Evolutionary conservation across 2,888 invertebrate species (phyloP).

Genomic region (Drosophila barbarae): DNA sequence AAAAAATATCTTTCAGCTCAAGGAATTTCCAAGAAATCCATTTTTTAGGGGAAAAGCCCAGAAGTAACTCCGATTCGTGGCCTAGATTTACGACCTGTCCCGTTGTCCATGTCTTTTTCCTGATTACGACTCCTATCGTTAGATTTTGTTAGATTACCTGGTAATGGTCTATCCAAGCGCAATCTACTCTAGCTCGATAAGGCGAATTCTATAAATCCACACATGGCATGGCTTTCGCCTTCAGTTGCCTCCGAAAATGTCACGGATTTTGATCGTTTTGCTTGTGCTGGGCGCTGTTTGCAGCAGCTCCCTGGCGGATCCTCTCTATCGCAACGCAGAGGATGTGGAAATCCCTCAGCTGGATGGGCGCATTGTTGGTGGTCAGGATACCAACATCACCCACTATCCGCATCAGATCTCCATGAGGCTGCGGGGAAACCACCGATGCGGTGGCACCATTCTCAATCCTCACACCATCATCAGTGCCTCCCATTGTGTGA

Average conservation of each 20-base stretch:
- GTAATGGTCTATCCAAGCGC: slow-evolving; percentile 27
- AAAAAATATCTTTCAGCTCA: not conserved
- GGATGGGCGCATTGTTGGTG: slow-evolving; percentile 75
- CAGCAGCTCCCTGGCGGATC: slow-evolving; percentile 38
- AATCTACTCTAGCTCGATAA: slow-evolving; percentile 29
- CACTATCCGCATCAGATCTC: slow-evolving; percentile 72
- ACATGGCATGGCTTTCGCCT: not conserved
- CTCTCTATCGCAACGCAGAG: slow-evolving; percentile 25
- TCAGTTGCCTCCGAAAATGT: slow-evolving; percentile 56
- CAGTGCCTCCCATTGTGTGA: slow-evolving; percentile 73
- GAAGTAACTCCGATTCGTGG: not conserved
- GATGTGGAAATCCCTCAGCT: slow-evolving; percentile 43
- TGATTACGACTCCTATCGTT: slow-evolving; percentile 21
- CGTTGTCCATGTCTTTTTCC: slow-evolving; percentile 17
- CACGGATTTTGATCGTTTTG: slow-evolving; percentile 52
- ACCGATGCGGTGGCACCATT: slow-evolving; percentile 74
- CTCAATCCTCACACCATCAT: slow-evolving; percentile 51
- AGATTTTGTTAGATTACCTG: slow-evolving; percentile 17
- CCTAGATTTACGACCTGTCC: slow-evolving; percentile 20
- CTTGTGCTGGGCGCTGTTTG: slow-evolving; percentile 32
- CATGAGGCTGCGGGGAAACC: slow-evolving; percentile 65
- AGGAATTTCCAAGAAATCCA: not conserved
- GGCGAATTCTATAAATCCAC: slow-evolving; percentile 30
- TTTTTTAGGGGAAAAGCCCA: not conserved
- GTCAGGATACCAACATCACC: slow-evolving; percentile 52